Percentiles rank a stretch among this genome's conserved stretches.
These are phyloP conservation scores for Mycalesis mineus DNA, from an alignment of 2,888 invertebrate species.

Conservation along the genomic window DNA sequence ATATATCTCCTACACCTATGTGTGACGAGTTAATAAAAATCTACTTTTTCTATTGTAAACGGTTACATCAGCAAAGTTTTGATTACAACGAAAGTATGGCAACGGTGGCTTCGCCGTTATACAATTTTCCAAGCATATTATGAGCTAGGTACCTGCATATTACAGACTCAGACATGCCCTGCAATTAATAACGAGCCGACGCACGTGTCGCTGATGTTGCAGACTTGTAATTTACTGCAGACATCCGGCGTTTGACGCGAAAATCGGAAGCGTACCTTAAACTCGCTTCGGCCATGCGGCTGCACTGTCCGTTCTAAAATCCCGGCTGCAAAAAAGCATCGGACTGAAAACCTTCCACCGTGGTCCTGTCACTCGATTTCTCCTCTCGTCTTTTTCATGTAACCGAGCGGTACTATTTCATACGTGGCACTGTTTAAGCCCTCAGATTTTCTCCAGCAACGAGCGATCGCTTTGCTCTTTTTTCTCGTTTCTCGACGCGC, in stretches of 20 bases:
- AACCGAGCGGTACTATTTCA: conserved; percentile 76
- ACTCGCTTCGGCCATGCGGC: conserved; percentile 44
- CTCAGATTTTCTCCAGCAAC: conserved; percentile 75
- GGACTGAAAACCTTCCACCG: conserved; percentile 68
- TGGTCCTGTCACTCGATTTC: conserved; percentile 75
- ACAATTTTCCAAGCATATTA: not conserved
- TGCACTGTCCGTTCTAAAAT: conserved; percentile 62
- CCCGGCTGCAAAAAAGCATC: conserved; percentile 69
- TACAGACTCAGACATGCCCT: not conserved
- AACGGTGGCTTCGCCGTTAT: not conserved
- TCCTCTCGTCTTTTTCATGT: conserved; percentile 78
- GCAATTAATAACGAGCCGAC: conserved; percentile 4
- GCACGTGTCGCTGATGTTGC: conserved; percentile 9
- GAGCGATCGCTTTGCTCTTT: conserved; percentile 63
- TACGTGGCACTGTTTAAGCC: conserved; percentile 77
- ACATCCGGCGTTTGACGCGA: conserved; percentile 3
- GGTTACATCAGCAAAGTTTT: no score
- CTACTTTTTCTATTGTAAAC: no score
- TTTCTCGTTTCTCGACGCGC: conserved; percentile 66
- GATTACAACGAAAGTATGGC: no score
- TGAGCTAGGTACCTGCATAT: not conserved
- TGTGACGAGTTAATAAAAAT: no score
- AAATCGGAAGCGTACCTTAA: conserved; percentile 11
- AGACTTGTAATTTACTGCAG: conserved; percentile 11
- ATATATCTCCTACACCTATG: no score